Conservation (phyloP, 2,888 invertebrate species). For the Metallyticus violacea region DNA sequence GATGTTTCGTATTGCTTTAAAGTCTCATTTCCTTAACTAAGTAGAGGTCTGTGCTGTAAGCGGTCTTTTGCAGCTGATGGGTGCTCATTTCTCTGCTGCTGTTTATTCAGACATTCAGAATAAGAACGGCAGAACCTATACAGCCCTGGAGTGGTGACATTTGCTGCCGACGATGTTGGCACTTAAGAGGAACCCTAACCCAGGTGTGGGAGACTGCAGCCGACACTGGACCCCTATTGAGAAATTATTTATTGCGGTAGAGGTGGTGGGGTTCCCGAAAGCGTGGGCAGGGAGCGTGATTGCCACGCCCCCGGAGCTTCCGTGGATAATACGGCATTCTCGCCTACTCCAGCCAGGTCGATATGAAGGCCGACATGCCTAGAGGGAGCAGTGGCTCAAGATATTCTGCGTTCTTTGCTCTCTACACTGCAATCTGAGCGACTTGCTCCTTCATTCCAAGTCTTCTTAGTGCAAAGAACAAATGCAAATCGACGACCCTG, state of each 20-base stretch:
- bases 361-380: neutral
- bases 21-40: no score
- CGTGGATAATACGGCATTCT: neutral
- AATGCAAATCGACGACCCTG: no score
- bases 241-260: neutral
- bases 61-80: no score
- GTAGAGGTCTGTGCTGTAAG: no score
- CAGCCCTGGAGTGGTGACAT: neutral
- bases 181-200: neutral
- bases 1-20: no score
- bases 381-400: neutral
- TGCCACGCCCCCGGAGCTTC: neutral
- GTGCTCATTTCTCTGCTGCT: no score
- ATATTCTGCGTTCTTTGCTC: neutral
- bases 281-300: neutral
- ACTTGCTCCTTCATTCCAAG: no score
- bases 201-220: no score
- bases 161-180: no score
- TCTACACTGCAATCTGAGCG: no score
- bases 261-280: neutral
- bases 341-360: neutral
- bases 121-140: neutral
- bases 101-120: neutral
- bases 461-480: no score
- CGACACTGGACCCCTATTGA: neutral